These are phyloP conservation scores for Beaufortia kweichowensis DNA, from an alignment of 2,113 vertebrate species.

Conservation along the genomic window DNA sequence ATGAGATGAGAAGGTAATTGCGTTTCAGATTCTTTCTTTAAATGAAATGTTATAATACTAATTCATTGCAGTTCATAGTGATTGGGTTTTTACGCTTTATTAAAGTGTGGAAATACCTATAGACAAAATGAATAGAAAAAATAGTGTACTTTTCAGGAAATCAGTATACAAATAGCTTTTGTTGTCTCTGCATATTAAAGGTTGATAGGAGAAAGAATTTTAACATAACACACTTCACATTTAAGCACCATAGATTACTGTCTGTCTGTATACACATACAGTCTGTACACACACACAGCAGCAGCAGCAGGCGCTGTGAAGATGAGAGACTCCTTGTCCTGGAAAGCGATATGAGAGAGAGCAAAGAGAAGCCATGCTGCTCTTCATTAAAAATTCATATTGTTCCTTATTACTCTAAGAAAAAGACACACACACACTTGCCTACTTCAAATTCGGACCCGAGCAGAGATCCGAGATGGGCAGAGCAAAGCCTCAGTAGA, in stretches of 20 bases:
- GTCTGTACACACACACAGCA: neutral
- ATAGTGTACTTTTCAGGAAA: neutral
- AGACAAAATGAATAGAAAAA: no score
- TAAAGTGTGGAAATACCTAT: no score
- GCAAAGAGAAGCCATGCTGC: slow-evolving; percentile 65
- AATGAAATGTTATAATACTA: no score
- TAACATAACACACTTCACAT: neutral
- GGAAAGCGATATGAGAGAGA: slow-evolving; percentile 69
- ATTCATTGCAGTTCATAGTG: no score
- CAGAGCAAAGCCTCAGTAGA: neutral
- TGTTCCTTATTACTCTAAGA: slow-evolving; percentile 59
- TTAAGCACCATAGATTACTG: neutral
- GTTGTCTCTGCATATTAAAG: neutral
- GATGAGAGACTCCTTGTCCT: slow-evolving; percentile 68
- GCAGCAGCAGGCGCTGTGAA: slow-evolving; percentile 57
- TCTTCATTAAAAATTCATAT: slow-evolving; percentile 71
- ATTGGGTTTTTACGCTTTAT: no score
- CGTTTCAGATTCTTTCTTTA: no score
- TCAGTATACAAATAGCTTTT: neutral
- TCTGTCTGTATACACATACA: no score
- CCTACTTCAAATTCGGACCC: neutral
- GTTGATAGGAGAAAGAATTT: neutral
- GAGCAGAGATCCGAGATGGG: neutral
- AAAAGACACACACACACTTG: slow-evolving; percentile 19
- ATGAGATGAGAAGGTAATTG: no score